Base-by-base conservation (phyloP, 2,113 vertebrate species). In the Aleadryas rufinucha region DNA sequence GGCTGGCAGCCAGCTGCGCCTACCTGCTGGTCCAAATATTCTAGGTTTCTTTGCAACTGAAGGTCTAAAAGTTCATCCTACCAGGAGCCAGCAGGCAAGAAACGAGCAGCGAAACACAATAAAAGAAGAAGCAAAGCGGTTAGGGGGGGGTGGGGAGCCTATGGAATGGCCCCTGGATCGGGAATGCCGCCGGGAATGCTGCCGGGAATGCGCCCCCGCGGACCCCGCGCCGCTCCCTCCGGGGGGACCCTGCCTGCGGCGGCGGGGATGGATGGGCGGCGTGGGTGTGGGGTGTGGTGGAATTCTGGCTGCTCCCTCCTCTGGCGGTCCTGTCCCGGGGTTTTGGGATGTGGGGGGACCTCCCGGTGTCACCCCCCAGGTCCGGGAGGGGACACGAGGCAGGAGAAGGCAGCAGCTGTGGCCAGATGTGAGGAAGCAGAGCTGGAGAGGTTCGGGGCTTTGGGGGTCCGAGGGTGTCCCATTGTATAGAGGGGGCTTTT, bases 21-120 rank as follows among this genome's bases (percentile, higher is more conserved):
- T 99, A 99, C 99, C 99, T 99, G 99, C 97, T 99, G 99, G 97
- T 99, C 99, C 98, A 99, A 98, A 98, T 99, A 99, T 89, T 99
- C 99, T 98, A 99, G 98, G 98, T 99, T 99, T 98, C 99, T 99
- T 98, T 99, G 99, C 96, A 99, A 99, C 97, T 99, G 99, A 97
- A 99, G 98, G 97, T 99, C 99, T 99, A 99, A 99, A 95, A 99
- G 99, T 98, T 99, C 99, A 98, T 99, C 99, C 99, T 99, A 98
- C 96, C 97, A 95, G 97, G 97, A 97, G 97, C 98, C 98, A 98
- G 97, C 96, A 97, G 97, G 96, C 97, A 97, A 97, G 97, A 94
- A 97, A 97, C 90, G 97, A 98, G 97, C 96, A 98, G 87, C 96
- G 94, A 57, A 98, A 97, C 98, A 95, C 87, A 95, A 95, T 85